Evolutionary conservation across 2,797 vertebrate species (phyloP).

Genomic region (Decapterus maruadsi): DNA sequence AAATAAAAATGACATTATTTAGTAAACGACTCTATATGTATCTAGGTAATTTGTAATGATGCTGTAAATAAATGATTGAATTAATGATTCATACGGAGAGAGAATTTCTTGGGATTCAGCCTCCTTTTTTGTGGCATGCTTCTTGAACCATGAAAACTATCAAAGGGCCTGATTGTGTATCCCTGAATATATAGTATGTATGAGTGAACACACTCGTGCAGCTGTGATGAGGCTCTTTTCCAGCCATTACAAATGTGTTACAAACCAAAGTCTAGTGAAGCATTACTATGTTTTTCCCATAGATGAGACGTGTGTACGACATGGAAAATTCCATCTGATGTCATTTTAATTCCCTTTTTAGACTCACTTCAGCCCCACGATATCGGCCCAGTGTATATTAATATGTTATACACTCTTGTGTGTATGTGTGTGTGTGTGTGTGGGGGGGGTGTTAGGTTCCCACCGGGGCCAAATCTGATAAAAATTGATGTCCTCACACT

Average conservation of each 20-base stretch:
- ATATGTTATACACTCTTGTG: background rate
- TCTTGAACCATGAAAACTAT: constrained; percentile 41
- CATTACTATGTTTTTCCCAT: constrained; percentile 50
- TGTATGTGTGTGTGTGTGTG: background rate
- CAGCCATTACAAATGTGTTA: constrained; percentile 51
- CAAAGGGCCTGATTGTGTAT: constrained; percentile 18
- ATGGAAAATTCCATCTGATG: constrained; percentile 68
- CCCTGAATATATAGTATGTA: constrained; percentile 33
- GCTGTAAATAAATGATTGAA: constrained; percentile 15
- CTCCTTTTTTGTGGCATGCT: background rate
- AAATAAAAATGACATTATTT: background rate
- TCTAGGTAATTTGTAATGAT: background rate
- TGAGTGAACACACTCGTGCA: constrained; percentile 45
- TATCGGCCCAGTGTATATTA: constrained; percentile 12
- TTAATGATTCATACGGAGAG: background rate
- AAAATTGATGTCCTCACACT: constrained; percentile 31
- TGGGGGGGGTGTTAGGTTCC: constrained; percentile 9
- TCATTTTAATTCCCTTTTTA: constrained; percentile 21
- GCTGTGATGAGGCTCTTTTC: constrained; percentile 50
- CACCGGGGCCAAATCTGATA: constrained; percentile 15
- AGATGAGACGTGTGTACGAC: constrained; percentile 60
- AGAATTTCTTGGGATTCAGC: constrained; percentile 5
- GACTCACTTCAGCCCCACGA: background rate
- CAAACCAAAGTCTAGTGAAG: constrained; percentile 39
- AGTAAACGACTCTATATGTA: background rate